A percentile compares a stretch with the other conserved stretches of the same genome.
Conservation (phyloP, 2,113 vertebrate genomes). For the Nothoprocta perdicaria region DNA sequence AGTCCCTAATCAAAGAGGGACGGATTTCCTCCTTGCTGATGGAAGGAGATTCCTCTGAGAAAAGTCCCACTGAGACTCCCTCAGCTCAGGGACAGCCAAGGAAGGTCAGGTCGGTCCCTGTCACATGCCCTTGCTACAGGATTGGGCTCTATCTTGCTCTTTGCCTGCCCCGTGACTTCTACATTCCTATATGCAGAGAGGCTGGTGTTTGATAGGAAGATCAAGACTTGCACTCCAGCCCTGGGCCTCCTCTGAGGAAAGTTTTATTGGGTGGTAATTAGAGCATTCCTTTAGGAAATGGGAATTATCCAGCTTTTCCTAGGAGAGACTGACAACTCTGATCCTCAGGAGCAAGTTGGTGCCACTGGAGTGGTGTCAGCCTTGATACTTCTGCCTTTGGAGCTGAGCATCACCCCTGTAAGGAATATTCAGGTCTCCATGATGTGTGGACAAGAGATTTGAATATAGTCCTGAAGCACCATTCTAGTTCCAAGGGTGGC, state of each 20-base stretch:
- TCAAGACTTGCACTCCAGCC: accelerated
- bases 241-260: neutral
- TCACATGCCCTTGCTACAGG: neutral
- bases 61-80: neutral
- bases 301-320: neutral
- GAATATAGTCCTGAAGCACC: neutral
- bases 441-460: neutral
- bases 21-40: accelerated
- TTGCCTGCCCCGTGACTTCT: neutral
- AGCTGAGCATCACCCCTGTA: neutral
- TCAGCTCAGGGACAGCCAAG: neutral
- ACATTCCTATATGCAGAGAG: accelerated
- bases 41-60: neutral
- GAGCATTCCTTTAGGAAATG: neutral
- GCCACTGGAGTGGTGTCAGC: neutral
- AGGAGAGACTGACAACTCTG: neutral
- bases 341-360: neutral
- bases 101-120: no score
- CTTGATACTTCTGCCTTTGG: neutral
- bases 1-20: neutral
- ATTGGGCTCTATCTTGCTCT: neutral
- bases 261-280: neutral
- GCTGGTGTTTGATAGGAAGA: neutral
- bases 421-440: neutral
- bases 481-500: neutral